These are phyloP conservation scores for Rosalia funebris DNA, from an alignment of 2,888 invertebrate genomes.

Conservation along the genomic window DNA sequence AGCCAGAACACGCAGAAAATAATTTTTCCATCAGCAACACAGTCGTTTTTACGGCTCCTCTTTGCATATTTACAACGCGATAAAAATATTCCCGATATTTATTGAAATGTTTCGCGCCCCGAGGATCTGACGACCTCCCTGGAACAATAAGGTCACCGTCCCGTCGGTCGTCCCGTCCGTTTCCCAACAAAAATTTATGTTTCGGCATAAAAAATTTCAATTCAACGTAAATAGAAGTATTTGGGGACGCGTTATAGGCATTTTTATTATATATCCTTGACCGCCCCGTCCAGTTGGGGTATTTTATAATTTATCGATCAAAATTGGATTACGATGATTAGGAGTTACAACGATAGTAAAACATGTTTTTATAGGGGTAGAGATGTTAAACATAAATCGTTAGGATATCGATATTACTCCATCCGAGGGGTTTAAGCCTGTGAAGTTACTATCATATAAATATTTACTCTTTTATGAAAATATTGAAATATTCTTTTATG, in stretches of 20 bases:
- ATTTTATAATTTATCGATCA: constrained; percentile 38
- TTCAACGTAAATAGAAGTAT: constrained; percentile 45
- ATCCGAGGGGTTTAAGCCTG: too few relatives aligned
- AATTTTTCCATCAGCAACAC: not conserved
- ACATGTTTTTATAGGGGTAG: constrained; percentile 25
- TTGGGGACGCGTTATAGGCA: constrained; percentile 43
- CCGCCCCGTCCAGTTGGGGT: constrained; percentile 34
- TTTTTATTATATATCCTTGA: constrained; percentile 41
- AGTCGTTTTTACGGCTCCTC: constrained; percentile 30
- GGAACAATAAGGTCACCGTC: constrained; percentile 26
- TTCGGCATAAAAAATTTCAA: constrained; percentile 36
- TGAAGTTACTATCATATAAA: too few relatives aligned
- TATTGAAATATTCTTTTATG: too few relatives aligned
- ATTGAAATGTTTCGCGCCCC: constrained; percentile 31
- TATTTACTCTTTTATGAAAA: too few relatives aligned
- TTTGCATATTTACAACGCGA: constrained; percentile 38
- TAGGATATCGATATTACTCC: constrained; percentile 5
- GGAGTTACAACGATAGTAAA: constrained; percentile 27
- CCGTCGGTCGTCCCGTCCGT: too few relatives aligned
- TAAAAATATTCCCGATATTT: constrained; percentile 38
- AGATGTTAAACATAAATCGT: constrained; percentile 14
- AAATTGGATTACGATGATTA: constrained; percentile 35
- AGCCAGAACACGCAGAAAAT: not conserved
- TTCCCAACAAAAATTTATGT: constrained; percentile 23
- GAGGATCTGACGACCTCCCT: constrained; percentile 19